Percentiles rank a stretch among this genome's conserved stretches.
Evolutionary conservation across 2,888 invertebrate species (phyloP).

Genomic region (Phanerotoma sp.): DNA sequence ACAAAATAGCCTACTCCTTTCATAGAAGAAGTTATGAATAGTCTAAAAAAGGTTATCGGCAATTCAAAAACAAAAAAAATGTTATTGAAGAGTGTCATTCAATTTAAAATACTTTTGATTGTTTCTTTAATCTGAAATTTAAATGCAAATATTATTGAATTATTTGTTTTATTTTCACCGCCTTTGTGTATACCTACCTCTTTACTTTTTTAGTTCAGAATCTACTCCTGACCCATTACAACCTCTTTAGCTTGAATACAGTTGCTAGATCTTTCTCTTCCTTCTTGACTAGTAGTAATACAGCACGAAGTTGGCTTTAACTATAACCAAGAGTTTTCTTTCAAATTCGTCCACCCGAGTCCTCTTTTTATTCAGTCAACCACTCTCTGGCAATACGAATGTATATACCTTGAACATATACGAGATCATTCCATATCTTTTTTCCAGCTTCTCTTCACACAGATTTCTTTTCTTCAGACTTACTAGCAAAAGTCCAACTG

Average conservation of each 20-base stretch:
- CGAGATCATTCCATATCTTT: slow-evolving; percentile 5
- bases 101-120: too few species aligned
- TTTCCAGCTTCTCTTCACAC: not conserved
- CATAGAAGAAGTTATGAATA: too few species aligned
- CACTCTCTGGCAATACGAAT: slow-evolving; percentile 9
- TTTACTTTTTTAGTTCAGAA: not conserved
- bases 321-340: slow-evolving; percentile 13
- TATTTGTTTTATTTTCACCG: not conserved
- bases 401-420: slow-evolving; percentile 2
- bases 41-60: too few species aligned
- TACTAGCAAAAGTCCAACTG: not conserved
- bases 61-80: too few species aligned
- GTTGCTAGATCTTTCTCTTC: slow-evolving; percentile 6
- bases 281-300: slow-evolving; percentile 3
- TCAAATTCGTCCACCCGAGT: slow-evolving; percentile 19
- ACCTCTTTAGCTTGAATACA: slow-evolving; percentile 12
- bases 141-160: not conserved
- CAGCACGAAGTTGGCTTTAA: not conserved
- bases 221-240: slow-evolving; percentile 10
- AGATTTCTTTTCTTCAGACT: not conserved
- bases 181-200: not conserved
- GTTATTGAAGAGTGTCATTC: too few species aligned
- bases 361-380: slow-evolving; percentile 16
- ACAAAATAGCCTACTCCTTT: too few species aligned
- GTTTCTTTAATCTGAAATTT: too few species aligned